phyloP scores from a whole-genome alignment of 1,140 invertebrate species.

The Pachypeltis micranthus region DNA sequence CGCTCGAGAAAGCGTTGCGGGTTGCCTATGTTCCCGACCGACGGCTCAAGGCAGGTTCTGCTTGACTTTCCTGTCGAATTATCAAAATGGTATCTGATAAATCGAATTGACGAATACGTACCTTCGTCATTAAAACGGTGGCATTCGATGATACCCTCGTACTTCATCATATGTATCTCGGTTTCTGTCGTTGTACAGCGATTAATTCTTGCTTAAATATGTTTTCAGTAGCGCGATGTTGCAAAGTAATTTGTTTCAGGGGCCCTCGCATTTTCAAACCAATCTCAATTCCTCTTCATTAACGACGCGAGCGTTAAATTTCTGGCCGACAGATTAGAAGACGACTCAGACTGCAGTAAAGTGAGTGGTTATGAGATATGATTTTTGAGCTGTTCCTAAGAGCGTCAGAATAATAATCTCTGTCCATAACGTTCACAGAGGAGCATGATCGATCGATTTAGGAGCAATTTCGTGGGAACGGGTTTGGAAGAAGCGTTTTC shows the following conservation, averaged over 20 bases:
- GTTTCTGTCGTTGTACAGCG: too few species aligned
- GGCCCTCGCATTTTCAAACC: conserved; percentile 62
- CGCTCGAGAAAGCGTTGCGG: too few species aligned
- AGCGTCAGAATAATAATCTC: conserved; percentile 19
- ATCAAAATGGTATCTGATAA: too few species aligned
- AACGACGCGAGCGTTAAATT: conserved; percentile 61
- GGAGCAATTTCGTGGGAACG: conserved; percentile 44
- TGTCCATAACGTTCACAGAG: conserved; percentile 31
- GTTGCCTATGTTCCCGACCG: too few species aligned
- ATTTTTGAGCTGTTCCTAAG: not conserved
- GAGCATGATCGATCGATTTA: conserved; percentile 40
- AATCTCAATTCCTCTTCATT: conserved; percentile 77
- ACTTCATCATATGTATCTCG: too few species aligned
- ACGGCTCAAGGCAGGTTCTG: too few species aligned
- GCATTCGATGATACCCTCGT: too few species aligned
- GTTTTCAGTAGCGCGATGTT: not conserved
- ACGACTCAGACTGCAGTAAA: conserved; percentile 30
- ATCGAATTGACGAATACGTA: too few species aligned
- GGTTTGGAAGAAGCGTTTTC: conserved; percentile 46
- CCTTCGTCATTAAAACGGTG: too few species aligned
- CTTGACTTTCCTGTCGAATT: too few species aligned
- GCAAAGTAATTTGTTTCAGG: conserved; percentile 9
- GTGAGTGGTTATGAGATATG: conserved; percentile 12
- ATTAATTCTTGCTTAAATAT: too few species aligned
- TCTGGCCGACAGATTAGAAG: conserved; percentile 47